phyloP scores from a whole-genome alignment of 2,797 vertebrate genomes.

The Tenualosa ilisha region DNA sequence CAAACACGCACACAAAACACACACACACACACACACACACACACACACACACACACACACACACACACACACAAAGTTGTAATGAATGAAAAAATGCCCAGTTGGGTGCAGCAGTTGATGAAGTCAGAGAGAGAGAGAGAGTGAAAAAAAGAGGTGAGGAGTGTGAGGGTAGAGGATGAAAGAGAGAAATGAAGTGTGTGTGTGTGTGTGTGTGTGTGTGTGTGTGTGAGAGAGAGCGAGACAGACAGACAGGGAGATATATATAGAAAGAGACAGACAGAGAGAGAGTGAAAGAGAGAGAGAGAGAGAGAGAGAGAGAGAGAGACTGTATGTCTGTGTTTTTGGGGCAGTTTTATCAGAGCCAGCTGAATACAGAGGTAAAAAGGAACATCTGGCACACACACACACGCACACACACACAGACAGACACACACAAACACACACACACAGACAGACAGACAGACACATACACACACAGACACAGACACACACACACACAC shows the following conservation, averaged over 20 bases:
- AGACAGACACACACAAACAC: not conserved
- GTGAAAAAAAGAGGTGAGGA: not conserved
- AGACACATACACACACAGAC: not conserved
- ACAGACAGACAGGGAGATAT: not conserved
- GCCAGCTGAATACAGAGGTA: not conserved
- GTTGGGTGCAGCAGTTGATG: not conserved
- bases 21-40: no score
- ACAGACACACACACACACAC: not conserved
- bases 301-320: not conserved
- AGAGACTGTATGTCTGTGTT: conserved; percentile 23
- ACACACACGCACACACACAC: not conserved
- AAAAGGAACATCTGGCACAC: not conserved
- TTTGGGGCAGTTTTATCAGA: conserved; percentile 20
- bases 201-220: conserved; percentile 7
- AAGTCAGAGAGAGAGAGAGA: not conserved
- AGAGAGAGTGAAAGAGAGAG: not conserved
- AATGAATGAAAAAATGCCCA: not conserved
- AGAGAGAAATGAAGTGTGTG: not conserved
- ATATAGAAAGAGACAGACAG: not conserved
- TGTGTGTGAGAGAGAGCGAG: not conserved
- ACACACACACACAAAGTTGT: no score
- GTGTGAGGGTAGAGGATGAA: not conserved
- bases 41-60: no score
- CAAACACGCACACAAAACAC: no score
- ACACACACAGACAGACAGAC: not conserved